phyloP scores from a whole-genome alignment of 2,888 invertebrate species.

The Hyalella azteca region DNA sequence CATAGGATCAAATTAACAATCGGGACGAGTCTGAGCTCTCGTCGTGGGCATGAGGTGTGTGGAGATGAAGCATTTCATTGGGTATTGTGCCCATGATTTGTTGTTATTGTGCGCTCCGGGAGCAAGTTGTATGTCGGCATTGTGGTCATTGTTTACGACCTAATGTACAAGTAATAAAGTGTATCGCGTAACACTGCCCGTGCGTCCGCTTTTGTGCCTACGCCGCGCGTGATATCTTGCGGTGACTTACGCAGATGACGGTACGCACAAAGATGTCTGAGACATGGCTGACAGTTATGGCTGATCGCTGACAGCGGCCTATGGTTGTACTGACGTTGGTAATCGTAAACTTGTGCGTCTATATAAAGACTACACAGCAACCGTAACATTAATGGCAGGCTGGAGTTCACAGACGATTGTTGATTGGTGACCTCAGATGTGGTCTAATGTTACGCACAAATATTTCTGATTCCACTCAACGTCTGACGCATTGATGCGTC shows the following conservation, averaged over 20 bases:
- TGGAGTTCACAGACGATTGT: no score
- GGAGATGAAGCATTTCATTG: conserved; percentile 1
- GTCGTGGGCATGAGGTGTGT: no score
- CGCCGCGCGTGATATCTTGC: not conserved
- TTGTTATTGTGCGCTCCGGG: not conserved
- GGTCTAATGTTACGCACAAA: no score
- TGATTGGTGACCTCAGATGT: no score
- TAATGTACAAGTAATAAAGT: conserved; percentile 24
- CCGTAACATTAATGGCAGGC: no score
- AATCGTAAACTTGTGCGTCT: not conserved
- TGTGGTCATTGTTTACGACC: conserved; percentile 10
- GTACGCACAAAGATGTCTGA: not conserved
- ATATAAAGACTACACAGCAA: no score
- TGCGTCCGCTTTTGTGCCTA: not conserved
- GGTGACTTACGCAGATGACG: not conserved
- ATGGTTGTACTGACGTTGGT: conserved; percentile 1
- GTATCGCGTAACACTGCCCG: not conserved
- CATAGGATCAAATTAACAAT: no score
- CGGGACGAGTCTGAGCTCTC: no score
- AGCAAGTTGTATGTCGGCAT: not conserved
- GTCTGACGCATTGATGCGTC: no score
- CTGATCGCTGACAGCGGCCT: conserved; percentile 13
- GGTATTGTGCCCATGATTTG: not conserved
- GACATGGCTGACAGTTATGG: conserved; percentile 31
- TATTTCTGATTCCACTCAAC: no score